Conservation (phyloP, 2,113 vertebrate species). For the Oncorhynchus masou region DNA sequence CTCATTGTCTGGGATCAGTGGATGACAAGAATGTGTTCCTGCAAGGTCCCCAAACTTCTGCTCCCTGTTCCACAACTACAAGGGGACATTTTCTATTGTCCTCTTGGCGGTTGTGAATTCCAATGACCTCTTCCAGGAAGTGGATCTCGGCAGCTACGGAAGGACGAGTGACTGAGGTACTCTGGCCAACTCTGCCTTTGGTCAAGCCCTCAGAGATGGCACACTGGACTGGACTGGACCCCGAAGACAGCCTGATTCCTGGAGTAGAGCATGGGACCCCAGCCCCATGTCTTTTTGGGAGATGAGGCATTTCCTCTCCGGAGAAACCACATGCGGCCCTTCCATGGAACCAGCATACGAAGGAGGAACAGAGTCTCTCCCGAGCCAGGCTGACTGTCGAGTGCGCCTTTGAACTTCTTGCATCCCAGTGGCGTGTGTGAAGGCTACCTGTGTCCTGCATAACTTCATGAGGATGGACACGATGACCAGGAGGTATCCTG, state of each 20-base stretch:
- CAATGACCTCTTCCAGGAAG: neutral
- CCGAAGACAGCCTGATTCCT: neutral
- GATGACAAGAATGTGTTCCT: slow-evolving; percentile 11
- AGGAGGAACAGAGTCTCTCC: slow-evolving; percentile 9
- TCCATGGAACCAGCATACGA: neutral
- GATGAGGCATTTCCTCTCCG: slow-evolving; percentile 18
- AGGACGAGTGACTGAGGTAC: neutral
- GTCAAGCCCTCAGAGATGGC: neutral
- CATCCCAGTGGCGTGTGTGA: neutral
- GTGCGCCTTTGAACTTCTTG: neutral
- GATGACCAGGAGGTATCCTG: too few species aligned
- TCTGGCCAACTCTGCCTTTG: neutral
- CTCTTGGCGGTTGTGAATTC: neutral
- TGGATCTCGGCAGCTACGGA: neutral
- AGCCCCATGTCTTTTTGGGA: neutral
- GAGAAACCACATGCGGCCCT: slow-evolving; percentile 5
- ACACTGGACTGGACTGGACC: neutral
- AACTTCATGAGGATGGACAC: too few species aligned
- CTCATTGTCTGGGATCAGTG: neutral
- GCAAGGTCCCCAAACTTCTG: neutral
- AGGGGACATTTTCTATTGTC: neutral
- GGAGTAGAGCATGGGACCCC: neutral
- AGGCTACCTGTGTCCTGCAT: too few species aligned
- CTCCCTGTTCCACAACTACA: neutral
- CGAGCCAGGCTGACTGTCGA: slow-evolving; percentile 11